Conservation (phyloP, 37 sponge, comb jelly and placozoan species). For the Cliona cf. orientalis region DNA sequence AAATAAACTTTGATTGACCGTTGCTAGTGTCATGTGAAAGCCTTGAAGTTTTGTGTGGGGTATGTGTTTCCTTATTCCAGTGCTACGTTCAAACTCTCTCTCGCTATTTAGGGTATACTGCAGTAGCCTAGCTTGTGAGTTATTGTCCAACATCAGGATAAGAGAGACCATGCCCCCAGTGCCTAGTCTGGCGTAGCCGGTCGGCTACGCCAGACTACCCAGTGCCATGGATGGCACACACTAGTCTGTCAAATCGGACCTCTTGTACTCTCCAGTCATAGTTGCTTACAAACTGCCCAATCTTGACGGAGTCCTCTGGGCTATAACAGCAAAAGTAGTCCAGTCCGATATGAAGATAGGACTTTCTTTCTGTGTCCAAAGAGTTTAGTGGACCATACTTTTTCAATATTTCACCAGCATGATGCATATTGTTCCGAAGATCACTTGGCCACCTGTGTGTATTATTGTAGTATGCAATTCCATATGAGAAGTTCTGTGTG, state of each 20-base stretch:
- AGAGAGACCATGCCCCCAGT: conserved; percentile 20
- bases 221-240: conserved; percentile 24
- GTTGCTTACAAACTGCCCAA: conserved; percentile 19
- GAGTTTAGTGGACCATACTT: not conserved
- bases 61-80: conserved; percentile 17
- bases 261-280: conserved; percentile 7
- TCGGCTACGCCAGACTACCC: too few relatives aligned
- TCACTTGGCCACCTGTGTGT: conserved; percentile 16
- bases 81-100: not conserved
- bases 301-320: conserved; percentile 4
- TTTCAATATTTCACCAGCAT: conserved; percentile 4
- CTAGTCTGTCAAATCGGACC: conserved; percentile 6
- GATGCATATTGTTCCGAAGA: conserved; percentile 2
- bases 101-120: conserved; percentile 7
- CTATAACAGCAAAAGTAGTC: conserved; percentile 32
- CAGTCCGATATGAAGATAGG: conserved; percentile 7
- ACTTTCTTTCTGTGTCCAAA: not conserved
- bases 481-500: not conserved
- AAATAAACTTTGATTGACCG: conserved; percentile 17
- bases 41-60: conserved; percentile 11
- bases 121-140: not conserved
- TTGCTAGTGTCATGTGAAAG: conserved; percentile 32
- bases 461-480: not conserved
- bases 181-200: conserved; percentile 16
- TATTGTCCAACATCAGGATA: conserved; percentile 6